Base-by-base conservation (phyloP, 2,888 invertebrate species). In the Serrognathus titanus region DNA sequence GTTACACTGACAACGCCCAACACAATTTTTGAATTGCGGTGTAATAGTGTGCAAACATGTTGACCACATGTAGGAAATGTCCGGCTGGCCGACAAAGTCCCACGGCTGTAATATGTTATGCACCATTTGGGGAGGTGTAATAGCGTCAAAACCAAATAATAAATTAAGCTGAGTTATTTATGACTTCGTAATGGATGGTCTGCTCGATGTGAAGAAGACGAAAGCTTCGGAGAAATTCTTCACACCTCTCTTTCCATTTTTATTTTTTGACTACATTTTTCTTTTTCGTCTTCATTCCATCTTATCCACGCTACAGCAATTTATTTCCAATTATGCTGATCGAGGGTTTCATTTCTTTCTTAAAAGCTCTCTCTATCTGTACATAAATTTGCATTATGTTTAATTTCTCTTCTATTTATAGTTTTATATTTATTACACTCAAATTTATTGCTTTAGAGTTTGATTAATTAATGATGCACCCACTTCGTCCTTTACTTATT, bases 11-110 rank as follows among this genome's bases (percentile, higher is more conserved):
- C 24, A 31, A 31, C 24, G 24, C 24, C 24, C 6, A 3, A 36
- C 48, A 35, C 35, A 57, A 49, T 53, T 57, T 31, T 46, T 53
- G 54, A 36, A 57, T 59, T 55, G 59, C 60, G 60, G 62, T 62
- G 59, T 62, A 66, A 63, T 63, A 58, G 60, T 57, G 61, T 66
- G 63, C 60, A 62, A 61, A 66, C 66, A 63, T 60, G 59, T 54
- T 59, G 60, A 63, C 64, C 61, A 58, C 63, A 62, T 63, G 63
- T 62, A 65, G 63, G 61, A 59, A 62, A 63, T 62, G 59, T 62
- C 61, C 61, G 46, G 41, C 59, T 53, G 52, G 53, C 51, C 57
- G 48, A 52, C 55, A 38, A 53, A 60, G 46, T 61, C 66, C 65
- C 66, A 61, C 45, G 54, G 59, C 64, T 59, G 55, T 56, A 62